phyloP scores from a whole-genome alignment of 2,888 invertebrate genomes.

The Agapostemon virescens region DNA sequence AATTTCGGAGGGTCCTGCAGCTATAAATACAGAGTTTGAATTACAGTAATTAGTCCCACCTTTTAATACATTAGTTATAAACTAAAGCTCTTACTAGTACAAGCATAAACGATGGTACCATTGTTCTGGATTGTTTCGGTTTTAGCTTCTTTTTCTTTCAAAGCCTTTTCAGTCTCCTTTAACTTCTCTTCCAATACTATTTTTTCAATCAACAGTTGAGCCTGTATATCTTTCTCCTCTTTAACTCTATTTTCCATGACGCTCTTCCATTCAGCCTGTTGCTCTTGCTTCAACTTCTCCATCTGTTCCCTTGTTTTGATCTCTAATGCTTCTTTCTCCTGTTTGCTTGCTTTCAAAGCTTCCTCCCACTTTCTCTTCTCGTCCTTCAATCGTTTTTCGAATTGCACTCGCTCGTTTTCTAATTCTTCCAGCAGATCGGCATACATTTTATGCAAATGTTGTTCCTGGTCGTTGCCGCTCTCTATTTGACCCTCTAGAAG shows the following conservation, averaged over 20 bases:
- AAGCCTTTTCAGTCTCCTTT: conserved; percentile 78
- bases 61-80: background rate
- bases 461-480: conserved; percentile 72
- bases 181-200: conserved; percentile 76
- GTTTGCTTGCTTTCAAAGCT: conserved; percentile 78
- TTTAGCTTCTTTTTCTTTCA: conserved; percentile 80
- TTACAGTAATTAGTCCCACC: background rate
- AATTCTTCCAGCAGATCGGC: conserved; percentile 81
- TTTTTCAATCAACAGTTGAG: conserved; percentile 77
- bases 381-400: conserved; percentile 81
- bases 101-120: conserved; percentile 34
- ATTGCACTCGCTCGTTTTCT: conserved; percentile 81
- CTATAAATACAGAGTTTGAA: conserved; percentile 28
- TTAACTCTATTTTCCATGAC: conserved; percentile 80
- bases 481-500: conserved; percentile 81
- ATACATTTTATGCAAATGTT: conserved; percentile 81
- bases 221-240: conserved; percentile 80
- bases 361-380: conserved; percentile 83
- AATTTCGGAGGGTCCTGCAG: conserved; percentile 24
- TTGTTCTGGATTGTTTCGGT: conserved; percentile 31
- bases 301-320: conserved; percentile 81
- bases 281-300: conserved; percentile 80
- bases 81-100: background rate
- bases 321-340: conserved; percentile 81
- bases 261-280: conserved; percentile 78